Evolutionary conservation across 2,113 vertebrate species (phyloP).

Genomic region (Pogona vitticeps): DNA sequence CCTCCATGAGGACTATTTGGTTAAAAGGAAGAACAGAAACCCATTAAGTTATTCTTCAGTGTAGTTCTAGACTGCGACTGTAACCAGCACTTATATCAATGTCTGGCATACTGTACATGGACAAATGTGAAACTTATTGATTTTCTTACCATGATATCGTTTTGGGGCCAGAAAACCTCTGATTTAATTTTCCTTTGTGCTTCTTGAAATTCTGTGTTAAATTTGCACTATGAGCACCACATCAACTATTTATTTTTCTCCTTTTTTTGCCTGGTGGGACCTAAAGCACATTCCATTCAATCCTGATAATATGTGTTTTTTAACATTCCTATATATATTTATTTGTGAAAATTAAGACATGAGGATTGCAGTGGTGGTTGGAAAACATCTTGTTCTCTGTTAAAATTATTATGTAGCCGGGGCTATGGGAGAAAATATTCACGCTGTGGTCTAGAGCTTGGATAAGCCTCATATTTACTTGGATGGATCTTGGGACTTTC

Average conservation of each 20-base stretch:
- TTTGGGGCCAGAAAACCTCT: not conserved
- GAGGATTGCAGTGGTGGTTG: conserved; percentile 30
- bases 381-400: conserved; percentile 67
- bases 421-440: conserved; percentile 69
- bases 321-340: not conserved
- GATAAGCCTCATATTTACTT: conserved; percentile 64
- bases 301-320: not conserved
- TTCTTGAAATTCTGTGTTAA: not conserved
- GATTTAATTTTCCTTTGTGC: not conserved
- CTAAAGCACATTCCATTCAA: conserved; percentile 1
- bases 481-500: conserved; percentile 46
- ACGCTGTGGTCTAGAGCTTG: conserved; percentile 63
- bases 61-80: not conserved
- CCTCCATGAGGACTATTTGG: not conserved
- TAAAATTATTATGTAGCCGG: conserved; percentile 69
- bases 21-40: not conserved
- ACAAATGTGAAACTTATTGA: not conserved
- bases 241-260: conserved; percentile 3
- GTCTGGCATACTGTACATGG: not conserved
- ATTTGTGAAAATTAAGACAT: conserved; percentile 45
- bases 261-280: conserved; percentile 8
- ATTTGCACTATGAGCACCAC: not conserved
- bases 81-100: not conserved
- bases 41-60: not conserved
- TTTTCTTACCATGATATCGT: not conserved